Conservation (phyloP, 2,113 vertebrate genomes). For the Psittacara wagleri region DNA sequence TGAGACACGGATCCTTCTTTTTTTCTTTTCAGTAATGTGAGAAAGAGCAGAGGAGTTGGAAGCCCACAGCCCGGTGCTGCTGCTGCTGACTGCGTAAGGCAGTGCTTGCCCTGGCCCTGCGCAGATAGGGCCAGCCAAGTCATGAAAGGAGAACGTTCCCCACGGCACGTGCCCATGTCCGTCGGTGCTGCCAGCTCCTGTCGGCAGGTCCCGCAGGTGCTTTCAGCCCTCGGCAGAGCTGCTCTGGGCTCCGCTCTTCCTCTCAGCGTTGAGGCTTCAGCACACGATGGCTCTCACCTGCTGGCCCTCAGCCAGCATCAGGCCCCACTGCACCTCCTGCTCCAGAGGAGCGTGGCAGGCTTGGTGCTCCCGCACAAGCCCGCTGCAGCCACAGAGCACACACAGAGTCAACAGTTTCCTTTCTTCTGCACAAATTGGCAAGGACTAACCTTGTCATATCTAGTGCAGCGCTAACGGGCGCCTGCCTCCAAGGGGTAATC, state of each 20-base stretch:
- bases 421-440: slow-evolving; percentile 77
- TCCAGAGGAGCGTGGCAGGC: accelerated
- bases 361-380: accelerated
- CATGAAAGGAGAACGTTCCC: neutral
- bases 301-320: accelerated
- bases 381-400: neutral
- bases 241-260: neutral
- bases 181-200: neutral
- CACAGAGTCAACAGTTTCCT: slow-evolving; percentile 12
- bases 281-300: accelerated
- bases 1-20: neutral
- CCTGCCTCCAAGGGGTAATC: slow-evolving; percentile 87
- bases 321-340: neutral
- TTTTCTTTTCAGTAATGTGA: neutral
- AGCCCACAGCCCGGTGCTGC: neutral
- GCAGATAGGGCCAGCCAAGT: accelerated
- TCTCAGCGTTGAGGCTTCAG: neutral
- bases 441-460: slow-evolving; percentile 84
- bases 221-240: neutral
- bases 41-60: neutral
- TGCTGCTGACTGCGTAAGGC: neutral
- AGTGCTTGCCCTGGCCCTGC: neutral
- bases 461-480: slow-evolving; percentile 79
- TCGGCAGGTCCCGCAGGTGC: neutral
- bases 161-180: neutral